Evolutionary conservation across 1,140 invertebrate species (phyloP), one percentile per base, ranked within the genome.

Genomic region (Nylanderia fulva): DNA sequence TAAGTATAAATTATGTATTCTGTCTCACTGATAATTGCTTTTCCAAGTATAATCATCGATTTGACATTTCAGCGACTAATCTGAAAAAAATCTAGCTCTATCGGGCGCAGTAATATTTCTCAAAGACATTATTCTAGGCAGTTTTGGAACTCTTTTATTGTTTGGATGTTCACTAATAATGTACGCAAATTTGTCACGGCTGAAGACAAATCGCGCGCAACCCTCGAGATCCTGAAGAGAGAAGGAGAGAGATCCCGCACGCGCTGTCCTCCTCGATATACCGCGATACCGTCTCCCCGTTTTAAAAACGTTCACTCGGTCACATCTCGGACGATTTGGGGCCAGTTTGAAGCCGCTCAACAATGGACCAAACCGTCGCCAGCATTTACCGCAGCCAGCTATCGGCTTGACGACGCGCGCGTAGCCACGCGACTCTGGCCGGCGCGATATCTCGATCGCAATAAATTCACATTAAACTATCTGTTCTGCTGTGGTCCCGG

Each of bases 401-500:
- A 93, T 93, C 92, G 90, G 92, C 84, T 89, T 92, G 92, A 92
- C 90, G 86, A 75, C 27, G 85, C 71, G 71, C 76, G 71, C 82
- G 75, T 88, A 93, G 90, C 93, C 93, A 93, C 94, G 91, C 93
- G 93, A 92, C 93, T 93, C 89, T 91, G 91, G 88, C 91, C 91
- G 87, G 68, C 52, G 87, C 85, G 92, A 93, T 91, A 91, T 94
- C 94, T 93, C 91, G 93, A 94, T 94, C 90, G 93, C 91, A 94
- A 94, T 94, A 94, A 94, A 94, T 94, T 93, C 93, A 94, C 93
- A 94, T 94, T 94, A 94, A 94, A 93, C 93, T 94, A 94, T 94
- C 93, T 92, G 91, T 90, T 85, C 36, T 36, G 89, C 61, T 90
- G 45, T 89, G 86, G 84, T 87, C 84, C 90, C 90, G 89, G 88